Evolutionary conservation across 1,140 invertebrate genomes (phyloP).

Genomic region (Trichonephila inaurata): DNA sequence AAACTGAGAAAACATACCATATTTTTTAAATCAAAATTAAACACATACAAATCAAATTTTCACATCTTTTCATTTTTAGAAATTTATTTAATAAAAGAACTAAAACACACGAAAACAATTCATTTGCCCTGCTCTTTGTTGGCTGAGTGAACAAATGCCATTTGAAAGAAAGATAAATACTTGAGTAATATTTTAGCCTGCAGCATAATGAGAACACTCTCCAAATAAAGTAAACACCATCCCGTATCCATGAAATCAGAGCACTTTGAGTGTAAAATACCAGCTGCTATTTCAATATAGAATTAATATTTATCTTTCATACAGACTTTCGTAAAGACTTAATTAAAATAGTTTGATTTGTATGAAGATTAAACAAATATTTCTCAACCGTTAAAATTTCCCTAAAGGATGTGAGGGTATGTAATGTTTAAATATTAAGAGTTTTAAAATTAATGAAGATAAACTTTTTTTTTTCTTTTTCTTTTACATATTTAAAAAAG

Average conservation of each 20-base stretch:
- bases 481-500: too few relatives aligned
- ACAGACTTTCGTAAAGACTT: conserved; percentile 1
- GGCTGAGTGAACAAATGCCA: neutral
- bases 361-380: conserved; percentile 19
- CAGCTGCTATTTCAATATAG: neutral
- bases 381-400: conserved; percentile 3
- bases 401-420: neutral
- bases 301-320: conserved; percentile 19
- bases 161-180: neutral
- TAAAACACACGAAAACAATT: neutral
- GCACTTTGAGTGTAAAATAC: neutral
- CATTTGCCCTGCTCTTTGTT: neutral
- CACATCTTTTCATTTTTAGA: neutral
- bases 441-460: too few relatives aligned
- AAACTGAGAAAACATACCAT: too few relatives aligned
- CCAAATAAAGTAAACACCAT: neutral
- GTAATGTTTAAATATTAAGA: too few relatives aligned
- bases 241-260: conserved; percentile 4
- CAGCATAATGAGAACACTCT: neutral
- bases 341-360: neutral
- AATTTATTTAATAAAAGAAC: neutral
- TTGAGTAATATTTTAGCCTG: neutral
- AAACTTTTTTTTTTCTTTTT: too few relatives aligned
- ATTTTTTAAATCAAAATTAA: too few relatives aligned
- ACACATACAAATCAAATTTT: neutral